A percentile compares a stretch with the other conserved stretches of the same genome.
Conservation (phyloP, 2,113 vertebrate genomes). For the Elephantulus edwardii region DNA sequence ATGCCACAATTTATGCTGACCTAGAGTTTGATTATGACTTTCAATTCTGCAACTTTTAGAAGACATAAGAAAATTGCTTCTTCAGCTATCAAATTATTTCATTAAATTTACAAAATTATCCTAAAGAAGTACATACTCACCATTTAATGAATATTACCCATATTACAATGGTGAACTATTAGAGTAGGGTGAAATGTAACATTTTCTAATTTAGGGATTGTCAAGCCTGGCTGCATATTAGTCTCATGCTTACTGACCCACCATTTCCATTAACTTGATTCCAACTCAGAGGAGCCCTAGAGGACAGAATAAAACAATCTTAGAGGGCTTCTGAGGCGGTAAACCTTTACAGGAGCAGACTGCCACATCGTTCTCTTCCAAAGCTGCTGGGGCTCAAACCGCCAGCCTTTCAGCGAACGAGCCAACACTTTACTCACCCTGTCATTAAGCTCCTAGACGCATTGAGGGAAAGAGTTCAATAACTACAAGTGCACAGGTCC, state of each 20-base stretch:
- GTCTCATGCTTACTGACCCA: no score
- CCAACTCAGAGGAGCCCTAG: no score
- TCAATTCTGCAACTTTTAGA: constrained; percentile 11
- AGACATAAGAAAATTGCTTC: neutral
- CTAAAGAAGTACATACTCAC: neutral
- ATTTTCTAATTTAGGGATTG: neutral
- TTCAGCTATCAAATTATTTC: constrained; percentile 10
- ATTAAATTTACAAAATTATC: neutral
- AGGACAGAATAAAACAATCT: no score
- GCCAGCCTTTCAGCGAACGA: no score
- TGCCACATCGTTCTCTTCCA: no score
- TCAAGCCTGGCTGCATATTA: neutral
- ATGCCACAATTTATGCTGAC: neutral
- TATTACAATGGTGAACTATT: neutral
- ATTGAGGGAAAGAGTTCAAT: neutral
- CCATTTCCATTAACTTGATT: no score
- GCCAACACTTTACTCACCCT: no score
- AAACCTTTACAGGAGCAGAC: no score
- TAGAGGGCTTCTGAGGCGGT: no score
- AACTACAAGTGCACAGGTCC: neutral
- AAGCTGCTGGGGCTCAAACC: no score
- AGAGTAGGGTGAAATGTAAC: neutral
- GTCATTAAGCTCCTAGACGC: no score
- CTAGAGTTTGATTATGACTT: neutral
- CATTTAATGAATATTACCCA: neutral